These are phyloP conservation scores for Hydropsyche tenuis DNA, from an alignment of 1,140 invertebrate genomes.

Conservation along the genomic window DNA sequence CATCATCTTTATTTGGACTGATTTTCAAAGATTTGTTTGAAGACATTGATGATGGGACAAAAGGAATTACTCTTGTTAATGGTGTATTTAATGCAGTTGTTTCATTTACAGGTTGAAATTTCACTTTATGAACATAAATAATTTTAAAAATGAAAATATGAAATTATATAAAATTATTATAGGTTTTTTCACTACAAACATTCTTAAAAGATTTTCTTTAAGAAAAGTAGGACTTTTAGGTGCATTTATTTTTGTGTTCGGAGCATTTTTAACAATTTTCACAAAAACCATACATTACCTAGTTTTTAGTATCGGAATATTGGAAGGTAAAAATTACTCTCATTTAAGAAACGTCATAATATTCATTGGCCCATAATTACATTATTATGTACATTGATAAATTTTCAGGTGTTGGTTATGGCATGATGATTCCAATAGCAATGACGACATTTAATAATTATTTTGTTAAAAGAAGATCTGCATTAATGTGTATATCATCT, in stretches of 20 bases:
- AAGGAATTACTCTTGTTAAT: slow-evolving; percentile 66
- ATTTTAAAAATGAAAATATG: slow-evolving; percentile 45
- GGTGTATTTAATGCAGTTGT: slow-evolving; percentile 67
- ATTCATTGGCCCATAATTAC: not conserved
- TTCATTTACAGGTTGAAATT: slow-evolving; percentile 62
- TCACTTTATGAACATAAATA: slow-evolving; percentile 46
- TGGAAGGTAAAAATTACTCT: slow-evolving; percentile 55
- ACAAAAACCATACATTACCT: slow-evolving; percentile 58
- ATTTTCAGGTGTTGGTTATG: slow-evolving; percentile 58
- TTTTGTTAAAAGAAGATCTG: slow-evolving; percentile 59
- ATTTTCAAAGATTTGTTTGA: slow-evolving; percentile 70
- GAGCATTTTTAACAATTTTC: slow-evolving; percentile 63
- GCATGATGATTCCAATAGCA: slow-evolving; percentile 60
- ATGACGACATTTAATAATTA: slow-evolving; percentile 63
- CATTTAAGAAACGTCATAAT: too few relatives aligned
- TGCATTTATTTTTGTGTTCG: slow-evolving; percentile 56
- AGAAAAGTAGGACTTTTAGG: slow-evolving; percentile 57
- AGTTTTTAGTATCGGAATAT: slow-evolving; percentile 57
- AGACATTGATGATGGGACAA: slow-evolving; percentile 65
- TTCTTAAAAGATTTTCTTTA: slow-evolving; percentile 58
- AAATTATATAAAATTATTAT: not conserved
- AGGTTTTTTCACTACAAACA: slow-evolving; percentile 60
- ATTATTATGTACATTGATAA: not conserved
- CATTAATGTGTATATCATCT: slow-evolving; percentile 62
- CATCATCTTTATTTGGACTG: slow-evolving; percentile 69